Evolutionary conservation across 2,888 invertebrate genomes (phyloP).

Genomic region (Lasiommata megera): DNA sequence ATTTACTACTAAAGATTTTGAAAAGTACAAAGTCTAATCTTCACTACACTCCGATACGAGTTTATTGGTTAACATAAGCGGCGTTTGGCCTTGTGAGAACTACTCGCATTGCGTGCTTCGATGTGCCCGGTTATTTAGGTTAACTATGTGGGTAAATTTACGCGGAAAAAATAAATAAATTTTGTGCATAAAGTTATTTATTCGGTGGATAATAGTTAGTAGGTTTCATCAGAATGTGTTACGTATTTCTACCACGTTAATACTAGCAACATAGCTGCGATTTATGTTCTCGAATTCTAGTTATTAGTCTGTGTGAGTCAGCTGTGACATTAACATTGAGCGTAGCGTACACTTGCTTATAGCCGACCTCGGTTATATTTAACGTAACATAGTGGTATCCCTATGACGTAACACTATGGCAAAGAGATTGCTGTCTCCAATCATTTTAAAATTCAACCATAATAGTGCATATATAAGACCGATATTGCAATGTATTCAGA

Average conservation of each 20-base stretch:
- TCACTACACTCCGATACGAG: no score
- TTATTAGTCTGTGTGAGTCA: background rate
- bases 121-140: conserved; percentile 3
- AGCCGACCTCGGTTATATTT: conserved; percentile 11
- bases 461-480: conserved; percentile 30
- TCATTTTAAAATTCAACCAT: conserved; percentile 39
- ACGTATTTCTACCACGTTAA: no score
- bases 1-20: background rate
- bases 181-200: background rate
- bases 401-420: conserved; percentile 41
- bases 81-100: background rate
- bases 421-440: conserved; percentile 42
- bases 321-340: conserved; percentile 11
- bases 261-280: background rate
- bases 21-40: conserved; percentile 8
- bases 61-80: background rate
- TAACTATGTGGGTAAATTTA: background rate
- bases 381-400: background rate
- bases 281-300: background rate
- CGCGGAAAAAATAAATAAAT: background rate
- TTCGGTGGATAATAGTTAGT: background rate
- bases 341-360: background rate
- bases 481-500: conserved; percentile 19
- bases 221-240: no score
- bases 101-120: conserved; percentile 3